Evolutionary conservation across 1,140 invertebrate species (phyloP).

Genomic region (Magallana ariakensis): DNA sequence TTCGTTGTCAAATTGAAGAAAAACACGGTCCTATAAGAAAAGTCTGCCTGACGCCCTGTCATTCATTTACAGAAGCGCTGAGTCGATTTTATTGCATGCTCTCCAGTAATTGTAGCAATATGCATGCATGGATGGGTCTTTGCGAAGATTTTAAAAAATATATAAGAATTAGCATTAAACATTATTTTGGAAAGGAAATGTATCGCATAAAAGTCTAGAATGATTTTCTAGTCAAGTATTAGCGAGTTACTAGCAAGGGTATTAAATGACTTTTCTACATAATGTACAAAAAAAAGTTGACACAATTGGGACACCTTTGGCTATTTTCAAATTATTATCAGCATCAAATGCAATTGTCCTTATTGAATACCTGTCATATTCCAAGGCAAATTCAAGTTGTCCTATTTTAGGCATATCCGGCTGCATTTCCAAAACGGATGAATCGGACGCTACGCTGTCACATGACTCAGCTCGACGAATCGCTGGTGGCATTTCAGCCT

Average conservation of each 20-base stretch:
- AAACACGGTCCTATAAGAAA: not conserved
- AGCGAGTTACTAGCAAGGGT: too few relatives aligned
- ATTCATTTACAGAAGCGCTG: not conserved
- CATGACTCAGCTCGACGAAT: conserved; percentile 87
- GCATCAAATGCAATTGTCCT: too few relatives aligned
- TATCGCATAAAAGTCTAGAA: too few relatives aligned
- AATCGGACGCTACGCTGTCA: conserved; percentile 91
- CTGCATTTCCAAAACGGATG: conserved; percentile 86
- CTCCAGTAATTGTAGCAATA: not conserved
- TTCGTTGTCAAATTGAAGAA: not conserved
- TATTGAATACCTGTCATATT: conserved; percentile 85
- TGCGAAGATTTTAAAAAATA: too few relatives aligned
- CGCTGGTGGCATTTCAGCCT: conserved; percentile 73
- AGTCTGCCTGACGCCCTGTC: not conserved
- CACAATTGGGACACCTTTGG: too few relatives aligned
- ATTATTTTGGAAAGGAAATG: too few relatives aligned
- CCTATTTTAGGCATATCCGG: conserved; percentile 86
- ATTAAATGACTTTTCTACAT: too few relatives aligned
- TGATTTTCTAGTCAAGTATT: too few relatives aligned
- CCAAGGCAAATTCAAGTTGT: conserved; percentile 87
- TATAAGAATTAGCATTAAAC: too few relatives aligned
- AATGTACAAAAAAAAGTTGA: too few relatives aligned
- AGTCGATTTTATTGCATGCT: not conserved
- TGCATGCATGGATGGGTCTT: not conserved
- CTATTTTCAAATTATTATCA: too few relatives aligned